Evolutionary conservation across 2,797 vertebrate species (phyloP).

Genomic region (Oreochromis grahami): DNA sequence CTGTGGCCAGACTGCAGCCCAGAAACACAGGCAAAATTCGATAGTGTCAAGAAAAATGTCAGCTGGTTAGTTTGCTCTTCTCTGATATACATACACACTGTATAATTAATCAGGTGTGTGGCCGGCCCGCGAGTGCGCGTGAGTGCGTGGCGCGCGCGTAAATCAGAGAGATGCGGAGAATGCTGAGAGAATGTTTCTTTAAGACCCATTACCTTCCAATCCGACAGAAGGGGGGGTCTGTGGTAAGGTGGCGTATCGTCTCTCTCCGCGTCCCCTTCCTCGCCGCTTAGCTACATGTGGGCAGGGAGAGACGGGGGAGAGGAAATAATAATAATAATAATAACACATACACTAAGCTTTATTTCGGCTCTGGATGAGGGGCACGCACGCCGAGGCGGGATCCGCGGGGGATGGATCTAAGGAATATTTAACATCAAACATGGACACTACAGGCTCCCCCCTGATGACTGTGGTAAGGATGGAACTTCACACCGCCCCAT

Average conservation of each 20-base stretch:
- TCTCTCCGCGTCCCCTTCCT: conserved; percentile 54
- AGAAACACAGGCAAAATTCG: background rate
- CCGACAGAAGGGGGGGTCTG: conserved; percentile 60
- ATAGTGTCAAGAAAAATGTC: background rate
- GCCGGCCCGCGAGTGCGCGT: conserved; percentile 39
- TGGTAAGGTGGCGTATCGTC: conserved; percentile 71
- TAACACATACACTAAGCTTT: conserved; percentile 3
- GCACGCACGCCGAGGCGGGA: conserved; percentile 37
- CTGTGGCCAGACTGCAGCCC: background rate
- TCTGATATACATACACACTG: conserved; percentile 14
- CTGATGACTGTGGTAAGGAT: conserved; percentile 73
- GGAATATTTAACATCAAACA: conserved; percentile 62
- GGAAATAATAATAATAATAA: background rate
- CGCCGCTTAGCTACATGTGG: conserved; percentile 68
- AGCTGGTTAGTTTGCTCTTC: conserved; percentile 9
- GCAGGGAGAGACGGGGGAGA: conserved; percentile 10
- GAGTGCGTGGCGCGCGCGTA: conserved; percentile 53
- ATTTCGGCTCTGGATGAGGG: conserved; percentile 40
- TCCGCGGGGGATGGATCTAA: conserved; percentile 56
- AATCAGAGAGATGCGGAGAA: conserved; percentile 73
- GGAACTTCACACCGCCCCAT: conserved; percentile 68
- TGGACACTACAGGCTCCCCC: conserved; percentile 55
- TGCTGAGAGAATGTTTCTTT: conserved; percentile 79
- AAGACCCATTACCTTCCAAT: conserved; percentile 77
- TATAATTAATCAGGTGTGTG: conserved; percentile 61